A percentile compares a stretch with the other conserved stretches of the same genome.
Conservation (phyloP, 2,888 invertebrate genomes). For the Thymelicus lineola region DNA sequence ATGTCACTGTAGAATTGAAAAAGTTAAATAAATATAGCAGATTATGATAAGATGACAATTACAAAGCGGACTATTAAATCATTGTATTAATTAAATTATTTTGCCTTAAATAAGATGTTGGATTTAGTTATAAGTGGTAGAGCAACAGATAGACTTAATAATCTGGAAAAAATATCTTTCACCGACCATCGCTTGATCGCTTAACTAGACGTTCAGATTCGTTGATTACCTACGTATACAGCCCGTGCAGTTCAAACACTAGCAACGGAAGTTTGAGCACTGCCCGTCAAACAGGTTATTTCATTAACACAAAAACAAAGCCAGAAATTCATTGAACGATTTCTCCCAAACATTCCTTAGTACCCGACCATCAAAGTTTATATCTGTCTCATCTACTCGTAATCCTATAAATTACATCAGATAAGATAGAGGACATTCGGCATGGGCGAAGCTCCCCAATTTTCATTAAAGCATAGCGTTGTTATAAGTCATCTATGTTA, state of each 20-base stretch:
- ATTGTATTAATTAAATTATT: too few species aligned
- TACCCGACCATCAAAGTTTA: constrained; percentile 69
- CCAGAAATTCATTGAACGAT: constrained; percentile 76
- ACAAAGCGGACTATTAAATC: too few species aligned
- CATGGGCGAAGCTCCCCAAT: constrained; percentile 54
- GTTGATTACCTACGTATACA: constrained; percentile 4
- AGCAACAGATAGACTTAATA: too few species aligned
- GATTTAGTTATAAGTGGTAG: too few species aligned
- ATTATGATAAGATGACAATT: too few species aligned
- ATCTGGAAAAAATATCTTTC: neutral
- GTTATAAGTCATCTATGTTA: too few species aligned
- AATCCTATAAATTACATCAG: constrained; percentile 83
- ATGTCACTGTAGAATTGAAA: too few species aligned
- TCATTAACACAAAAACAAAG: constrained; percentile 83
- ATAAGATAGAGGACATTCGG: constrained; percentile 68
- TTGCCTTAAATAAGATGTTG: too few species aligned
- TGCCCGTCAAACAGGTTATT: constrained; percentile 65
- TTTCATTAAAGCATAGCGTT: neutral
- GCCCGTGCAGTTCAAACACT: constrained; percentile 63
- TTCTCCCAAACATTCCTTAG: constrained; percentile 75
- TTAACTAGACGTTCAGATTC: neutral
- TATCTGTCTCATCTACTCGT: constrained; percentile 79
- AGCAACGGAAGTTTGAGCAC: constrained; percentile 73
- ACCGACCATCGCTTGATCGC: neutral
- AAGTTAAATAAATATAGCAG: too few species aligned